Conservation (phyloP, 2,797 vertebrate species). For the Danio tinwini region DNA sequence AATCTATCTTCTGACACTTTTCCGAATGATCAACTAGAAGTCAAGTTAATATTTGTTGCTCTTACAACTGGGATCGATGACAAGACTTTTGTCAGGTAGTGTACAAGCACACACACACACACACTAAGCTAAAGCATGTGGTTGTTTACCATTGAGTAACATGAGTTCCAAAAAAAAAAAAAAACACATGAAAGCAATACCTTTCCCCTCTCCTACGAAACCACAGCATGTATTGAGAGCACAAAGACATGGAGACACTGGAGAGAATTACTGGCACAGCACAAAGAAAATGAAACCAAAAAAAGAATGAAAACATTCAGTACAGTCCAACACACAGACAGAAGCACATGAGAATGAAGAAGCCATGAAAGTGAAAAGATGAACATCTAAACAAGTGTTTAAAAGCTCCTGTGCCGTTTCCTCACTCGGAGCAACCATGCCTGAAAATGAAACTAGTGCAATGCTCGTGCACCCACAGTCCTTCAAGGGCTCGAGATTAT, state of each 20-base stretch:
- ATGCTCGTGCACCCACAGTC: no score
- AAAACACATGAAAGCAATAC: conserved; percentile 53
- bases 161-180: conserved; percentile 47
- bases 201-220: conserved; percentile 54
- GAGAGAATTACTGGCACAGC: conserved; percentile 36
- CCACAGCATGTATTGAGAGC: conserved; percentile 40
- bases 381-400: no score
- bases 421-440: no score
- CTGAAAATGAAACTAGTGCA: no score
- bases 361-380: neutral
- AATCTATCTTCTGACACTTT: no score
- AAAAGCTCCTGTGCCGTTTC: no score
- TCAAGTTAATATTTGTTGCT: no score
- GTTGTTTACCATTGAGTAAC: conserved; percentile 10
- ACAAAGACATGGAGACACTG: conserved; percentile 54
- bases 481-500: no score
- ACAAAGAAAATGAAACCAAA: conserved; percentile 18
- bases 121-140: conserved; percentile 1
- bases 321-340: conserved; percentile 4
- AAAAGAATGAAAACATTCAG: conserved; percentile 22
- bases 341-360: neutral
- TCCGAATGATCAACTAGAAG: no score
- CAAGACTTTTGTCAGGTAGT: no score
- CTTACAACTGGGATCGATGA: no score
- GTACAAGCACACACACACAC: neutral